Percentiles rank a stretch among this genome's conserved stretches.
Conservation (phyloP, 2,888 invertebrate genomes). For the Erebia aethiops region DNA sequence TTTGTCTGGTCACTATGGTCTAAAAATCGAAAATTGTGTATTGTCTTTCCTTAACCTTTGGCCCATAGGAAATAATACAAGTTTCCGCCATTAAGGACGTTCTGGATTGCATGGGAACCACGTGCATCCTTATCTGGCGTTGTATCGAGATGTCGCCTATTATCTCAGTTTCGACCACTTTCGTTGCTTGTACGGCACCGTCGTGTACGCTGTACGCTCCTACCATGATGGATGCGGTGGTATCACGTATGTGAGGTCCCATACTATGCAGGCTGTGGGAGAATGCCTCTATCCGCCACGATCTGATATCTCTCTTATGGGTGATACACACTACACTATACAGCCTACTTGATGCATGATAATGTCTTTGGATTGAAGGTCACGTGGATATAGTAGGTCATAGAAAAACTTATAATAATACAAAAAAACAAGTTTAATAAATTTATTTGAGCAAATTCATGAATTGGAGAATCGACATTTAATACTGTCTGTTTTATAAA, state of each 20-base stretch:
- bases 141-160: conserved; percentile 81
- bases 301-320: conserved; percentile 25
- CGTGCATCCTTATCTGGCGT: conserved; percentile 70
- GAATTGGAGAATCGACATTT: not conserved
- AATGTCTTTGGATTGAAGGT: not conserved
- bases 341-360: conserved; percentile 14
- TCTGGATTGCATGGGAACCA: conserved; percentile 75
- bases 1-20: no score
- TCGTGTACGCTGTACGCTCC: conserved; percentile 64
- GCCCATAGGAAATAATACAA: conserved; percentile 52
- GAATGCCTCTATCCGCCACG: conserved; percentile 34
- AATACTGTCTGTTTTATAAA: not conserved
- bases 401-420: not conserved
- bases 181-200: conserved; percentile 73
- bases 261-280: conserved; percentile 34
- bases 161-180: conserved; percentile 77
- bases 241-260: conserved; percentile 53
- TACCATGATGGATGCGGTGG: conserved; percentile 78
- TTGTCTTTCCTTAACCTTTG: conserved; percentile 56
- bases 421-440: not conserved
- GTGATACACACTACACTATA: conserved; percentile 1
- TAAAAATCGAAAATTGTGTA: conserved; percentile 8
- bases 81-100: conserved; percentile 49
- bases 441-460: not conserved
- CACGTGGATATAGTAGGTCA: not conserved